A percentile compares a stretch with the other conserved stretches of the same genome.
Conservation (phyloP, 2,113 vertebrate species). For the Thinocorus orbignyianus region DNA sequence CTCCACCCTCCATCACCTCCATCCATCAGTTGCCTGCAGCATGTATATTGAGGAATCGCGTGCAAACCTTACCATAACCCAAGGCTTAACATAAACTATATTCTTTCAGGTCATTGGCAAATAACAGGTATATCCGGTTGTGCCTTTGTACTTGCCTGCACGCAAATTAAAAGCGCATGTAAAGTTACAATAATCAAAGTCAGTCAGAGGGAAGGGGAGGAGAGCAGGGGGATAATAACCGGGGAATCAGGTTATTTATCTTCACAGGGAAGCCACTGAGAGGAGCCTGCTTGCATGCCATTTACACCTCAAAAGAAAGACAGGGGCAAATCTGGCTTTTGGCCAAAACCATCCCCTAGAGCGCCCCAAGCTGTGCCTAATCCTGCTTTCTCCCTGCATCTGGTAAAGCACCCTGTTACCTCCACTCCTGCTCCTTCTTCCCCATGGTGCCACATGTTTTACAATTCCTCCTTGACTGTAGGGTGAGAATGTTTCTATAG, state of each 20-base stretch:
- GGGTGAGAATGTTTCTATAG: not conserved
- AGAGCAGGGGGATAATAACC: slow-evolving; percentile 64
- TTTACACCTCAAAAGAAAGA: slow-evolving; percentile 63
- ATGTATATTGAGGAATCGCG: slow-evolving; percentile 76
- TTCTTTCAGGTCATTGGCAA: slow-evolving; percentile 81
- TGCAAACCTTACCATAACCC: slow-evolving; percentile 81
- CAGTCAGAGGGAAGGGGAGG: slow-evolving; percentile 64
- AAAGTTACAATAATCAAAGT: slow-evolving; percentile 74
- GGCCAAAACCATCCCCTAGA: slow-evolving; percentile 6
- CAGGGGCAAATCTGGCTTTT: not conserved
- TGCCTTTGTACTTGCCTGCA: slow-evolving; percentile 78
- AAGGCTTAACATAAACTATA: slow-evolving; percentile 81
- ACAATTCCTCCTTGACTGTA: not conserved
- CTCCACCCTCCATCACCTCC: slow-evolving; percentile 64
- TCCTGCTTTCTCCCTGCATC: not conserved
- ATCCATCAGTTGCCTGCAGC: slow-evolving; percentile 73
- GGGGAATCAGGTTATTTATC: slow-evolving; percentile 61
- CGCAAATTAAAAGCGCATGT: slow-evolving; percentile 75
- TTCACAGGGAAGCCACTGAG: slow-evolving; percentile 28
- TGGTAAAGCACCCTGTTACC: not conserved
- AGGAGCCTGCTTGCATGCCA: slow-evolving; percentile 37
- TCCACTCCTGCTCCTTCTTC: not conserved
- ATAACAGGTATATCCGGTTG: slow-evolving; percentile 87
- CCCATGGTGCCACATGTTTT: rapidly evolving
- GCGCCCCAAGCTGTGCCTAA: not conserved